Percentiles rank a stretch among this genome's conserved stretches.
Evolutionary conservation across 2,797 vertebrate genomes (phyloP).

Genomic region (Falco naumanni): DNA sequence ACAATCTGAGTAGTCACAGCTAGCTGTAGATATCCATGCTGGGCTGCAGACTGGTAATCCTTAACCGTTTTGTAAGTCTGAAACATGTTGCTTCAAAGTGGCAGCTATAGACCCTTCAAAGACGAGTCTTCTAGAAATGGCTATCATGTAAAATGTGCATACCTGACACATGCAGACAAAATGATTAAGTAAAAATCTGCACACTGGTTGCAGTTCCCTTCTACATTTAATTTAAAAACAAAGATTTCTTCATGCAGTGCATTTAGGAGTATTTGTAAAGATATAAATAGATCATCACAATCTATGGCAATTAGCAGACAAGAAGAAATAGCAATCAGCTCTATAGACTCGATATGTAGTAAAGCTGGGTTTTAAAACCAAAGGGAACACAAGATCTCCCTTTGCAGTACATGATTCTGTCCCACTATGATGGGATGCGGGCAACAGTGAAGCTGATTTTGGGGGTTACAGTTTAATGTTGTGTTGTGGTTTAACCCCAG

Average conservation of each 20-base stretch:
- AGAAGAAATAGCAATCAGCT: not conserved
- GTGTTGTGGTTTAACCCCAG: not conserved
- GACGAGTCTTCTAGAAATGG: not conserved
- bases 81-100: rapidly evolving
- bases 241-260: not conserved
- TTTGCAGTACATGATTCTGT: not conserved
- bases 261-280: not conserved
- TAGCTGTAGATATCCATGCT: rapidly evolving
- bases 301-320: conserved; percentile 45
- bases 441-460: not conserved
- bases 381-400: not conserved
- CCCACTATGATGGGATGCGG: not conserved
- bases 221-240: not conserved
- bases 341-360: not conserved
- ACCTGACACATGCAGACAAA: not conserved
- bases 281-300: conserved; percentile 8
- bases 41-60: not conserved
- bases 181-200: not conserved
- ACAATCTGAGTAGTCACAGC: too few relatives aligned
- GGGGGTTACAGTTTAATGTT: not conserved
- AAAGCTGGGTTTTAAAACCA: conserved; percentile 28
- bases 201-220: not conserved
- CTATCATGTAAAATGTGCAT: not conserved
- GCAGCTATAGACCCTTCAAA: not conserved
- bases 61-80: not conserved